These are phyloP conservation scores for Vireo altiloquus DNA, from an alignment of 2,113 vertebrate species.

Conservation along the genomic window DNA sequence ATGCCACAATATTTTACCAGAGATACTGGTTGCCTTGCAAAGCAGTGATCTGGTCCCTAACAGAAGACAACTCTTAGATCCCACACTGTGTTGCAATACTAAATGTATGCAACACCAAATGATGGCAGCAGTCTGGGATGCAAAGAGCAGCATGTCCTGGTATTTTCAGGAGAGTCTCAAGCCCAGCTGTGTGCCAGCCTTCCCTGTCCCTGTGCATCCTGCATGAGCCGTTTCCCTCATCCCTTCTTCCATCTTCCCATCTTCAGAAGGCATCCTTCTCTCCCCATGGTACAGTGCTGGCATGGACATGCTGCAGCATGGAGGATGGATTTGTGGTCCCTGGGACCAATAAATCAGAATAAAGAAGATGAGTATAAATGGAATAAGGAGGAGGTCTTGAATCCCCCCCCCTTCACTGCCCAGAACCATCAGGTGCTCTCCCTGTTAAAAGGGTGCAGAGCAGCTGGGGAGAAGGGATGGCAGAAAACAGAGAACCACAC, in stretches of 20 bases:
- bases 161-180: neutral
- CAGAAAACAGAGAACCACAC: neutral
- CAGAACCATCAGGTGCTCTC: fast-evolving
- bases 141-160: neutral
- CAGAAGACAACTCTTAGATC: neutral
- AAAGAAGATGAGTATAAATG: neutral
- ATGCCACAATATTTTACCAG: neutral
- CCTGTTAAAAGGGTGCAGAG: neutral
- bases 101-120: fast-evolving
- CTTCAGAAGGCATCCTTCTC: neutral
- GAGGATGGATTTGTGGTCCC: neutral
- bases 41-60: neutral
- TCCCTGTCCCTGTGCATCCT: fast-evolving
- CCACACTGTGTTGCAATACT: neutral
- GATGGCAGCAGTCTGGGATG: neutral
- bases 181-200: neutral
- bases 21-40: fast-evolving
- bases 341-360: neutral
- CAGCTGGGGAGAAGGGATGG: neutral
- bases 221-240: neutral
- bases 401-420: neutral
- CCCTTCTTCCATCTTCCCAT: neutral
- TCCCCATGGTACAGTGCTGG: fast-evolving
- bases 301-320: fast-evolving
- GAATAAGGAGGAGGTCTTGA: neutral